These are phyloP conservation scores for Adoxophyes honmai DNA, from an alignment of 1,140 invertebrate genomes.

Conservation along the genomic window DNA sequence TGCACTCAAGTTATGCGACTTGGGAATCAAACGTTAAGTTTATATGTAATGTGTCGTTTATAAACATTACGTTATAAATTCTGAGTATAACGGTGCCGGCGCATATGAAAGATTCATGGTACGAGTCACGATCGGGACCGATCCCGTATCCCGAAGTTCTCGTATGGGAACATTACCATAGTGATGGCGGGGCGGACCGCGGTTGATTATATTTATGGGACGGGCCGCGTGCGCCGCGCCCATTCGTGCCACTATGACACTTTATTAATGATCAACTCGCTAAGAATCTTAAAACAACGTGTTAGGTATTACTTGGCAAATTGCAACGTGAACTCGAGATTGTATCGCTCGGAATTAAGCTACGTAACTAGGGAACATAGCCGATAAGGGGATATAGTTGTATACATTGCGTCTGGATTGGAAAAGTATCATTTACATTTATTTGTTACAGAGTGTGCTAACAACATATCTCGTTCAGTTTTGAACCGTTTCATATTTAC, in stretches of 20 bases:
- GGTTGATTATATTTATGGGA: constrained; percentile 53
- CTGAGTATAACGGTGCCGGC: background rate
- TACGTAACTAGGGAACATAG: no score
- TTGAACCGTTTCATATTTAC: constrained; percentile 56
- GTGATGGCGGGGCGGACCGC: constrained; percentile 35
- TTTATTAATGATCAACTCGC: constrained; percentile 54
- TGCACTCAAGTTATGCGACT: no score
- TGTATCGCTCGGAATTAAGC: background rate
- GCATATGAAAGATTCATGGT: constrained; percentile 10
- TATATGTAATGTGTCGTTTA: background rate
- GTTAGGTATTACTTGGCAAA: background rate
- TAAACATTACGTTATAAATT: background rate
- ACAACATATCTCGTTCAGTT: no score
- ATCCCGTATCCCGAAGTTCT: constrained; percentile 26
- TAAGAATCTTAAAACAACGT: constrained; percentile 28
- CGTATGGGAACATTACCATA: constrained; percentile 39
- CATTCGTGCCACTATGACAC: constrained; percentile 48
- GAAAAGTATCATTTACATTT: no score
- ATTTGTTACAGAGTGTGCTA: no score
- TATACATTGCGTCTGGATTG: no score
- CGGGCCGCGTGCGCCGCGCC: constrained; percentile 41
- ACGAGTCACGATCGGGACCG: constrained; percentile 18
- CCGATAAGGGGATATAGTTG: no score
- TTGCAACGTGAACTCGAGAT: background rate
- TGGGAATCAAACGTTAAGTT: background rate